Evolutionary conservation across 2,888 invertebrate species (phyloP).

Genomic region (Pachliopta kotzebuea): DNA sequence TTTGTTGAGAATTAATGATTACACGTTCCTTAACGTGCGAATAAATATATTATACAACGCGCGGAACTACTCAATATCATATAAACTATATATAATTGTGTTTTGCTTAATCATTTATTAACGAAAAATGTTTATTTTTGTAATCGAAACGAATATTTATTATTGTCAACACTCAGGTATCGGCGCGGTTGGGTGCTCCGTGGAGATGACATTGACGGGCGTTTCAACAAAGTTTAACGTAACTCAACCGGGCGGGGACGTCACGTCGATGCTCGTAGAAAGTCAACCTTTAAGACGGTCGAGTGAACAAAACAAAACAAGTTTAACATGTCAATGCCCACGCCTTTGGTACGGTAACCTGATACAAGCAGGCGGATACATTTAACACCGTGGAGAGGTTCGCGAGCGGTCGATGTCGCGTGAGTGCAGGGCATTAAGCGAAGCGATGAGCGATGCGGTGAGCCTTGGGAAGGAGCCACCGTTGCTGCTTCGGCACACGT

Average conservation of each 20-base stretch:
- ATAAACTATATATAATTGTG: not conserved
- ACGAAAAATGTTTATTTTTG: not conserved
- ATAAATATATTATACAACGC: slow-evolving; percentile 31
- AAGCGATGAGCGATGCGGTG: slow-evolving; percentile 48
- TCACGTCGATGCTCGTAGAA: slow-evolving; percentile 73
- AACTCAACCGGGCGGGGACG: slow-evolving; percentile 58
- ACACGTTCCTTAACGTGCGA: slow-evolving; percentile 46
- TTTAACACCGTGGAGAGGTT: slow-evolving; percentile 71
- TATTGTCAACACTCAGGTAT: slow-evolving; percentile 33
- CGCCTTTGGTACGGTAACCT: slow-evolving; percentile 76
- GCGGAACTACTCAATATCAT: slow-evolving; percentile 10
- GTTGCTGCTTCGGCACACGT: slow-evolving; percentile 49
- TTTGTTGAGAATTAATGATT: slow-evolving; percentile 45
- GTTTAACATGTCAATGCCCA: slow-evolving; percentile 78
- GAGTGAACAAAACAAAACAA: slow-evolving; percentile 77
- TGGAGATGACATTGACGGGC: slow-evolving; percentile 62
- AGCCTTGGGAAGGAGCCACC: slow-evolving; percentile 37
- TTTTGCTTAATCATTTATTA: not conserved
- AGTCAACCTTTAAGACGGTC: slow-evolving; percentile 73
- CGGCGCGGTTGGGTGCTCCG: slow-evolving; percentile 42
- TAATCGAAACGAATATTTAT: slow-evolving; percentile 9
- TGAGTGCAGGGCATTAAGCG: slow-evolving; percentile 44
- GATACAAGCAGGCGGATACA: slow-evolving; percentile 75
- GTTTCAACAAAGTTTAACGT: slow-evolving; percentile 60
- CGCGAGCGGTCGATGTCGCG: slow-evolving; percentile 45